Evolutionary conservation across 2,113 vertebrate species (phyloP).

Genomic region (Dasypus novemcinctus): DNA sequence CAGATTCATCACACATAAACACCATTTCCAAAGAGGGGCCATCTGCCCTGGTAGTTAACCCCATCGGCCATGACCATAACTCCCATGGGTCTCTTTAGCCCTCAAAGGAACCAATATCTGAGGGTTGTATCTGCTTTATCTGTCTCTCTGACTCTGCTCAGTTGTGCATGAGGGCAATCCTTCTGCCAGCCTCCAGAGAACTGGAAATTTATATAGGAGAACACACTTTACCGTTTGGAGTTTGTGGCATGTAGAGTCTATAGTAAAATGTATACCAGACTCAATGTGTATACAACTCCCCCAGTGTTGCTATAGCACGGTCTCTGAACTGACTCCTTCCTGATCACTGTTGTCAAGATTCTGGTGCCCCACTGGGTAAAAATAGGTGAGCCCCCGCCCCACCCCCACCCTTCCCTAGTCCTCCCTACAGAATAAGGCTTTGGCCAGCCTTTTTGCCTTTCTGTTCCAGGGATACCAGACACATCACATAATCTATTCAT

Average conservation of each 20-base stretch:
- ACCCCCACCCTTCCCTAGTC: fast-evolving
- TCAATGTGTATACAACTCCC: background rate
- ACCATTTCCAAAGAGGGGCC: too few relatives aligned
- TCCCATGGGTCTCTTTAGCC: too few relatives aligned
- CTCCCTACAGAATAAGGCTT: background rate
- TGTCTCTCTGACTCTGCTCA: too few relatives aligned
- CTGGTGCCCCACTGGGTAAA: background rate
- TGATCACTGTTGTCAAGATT: background rate
- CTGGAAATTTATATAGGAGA: background rate
- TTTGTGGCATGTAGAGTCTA: background rate
- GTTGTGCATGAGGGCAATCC: too few relatives aligned
- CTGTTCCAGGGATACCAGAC: background rate
- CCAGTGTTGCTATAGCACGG: background rate
- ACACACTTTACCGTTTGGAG: background rate
- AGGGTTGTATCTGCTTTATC: too few relatives aligned
- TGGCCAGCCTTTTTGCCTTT: background rate
- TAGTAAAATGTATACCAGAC: background rate
- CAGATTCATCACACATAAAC: too few relatives aligned
- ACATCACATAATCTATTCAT: background rate
- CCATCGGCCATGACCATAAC: too few relatives aligned
- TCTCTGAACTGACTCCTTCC: background rate
- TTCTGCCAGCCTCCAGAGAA: background rate
- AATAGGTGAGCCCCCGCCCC: background rate
- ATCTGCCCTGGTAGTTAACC: too few relatives aligned
- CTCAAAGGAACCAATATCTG: too few relatives aligned